Base-by-base conservation (phyloP, 2,113 vertebrate genomes). In the Menura novaehollandiae region DNA sequence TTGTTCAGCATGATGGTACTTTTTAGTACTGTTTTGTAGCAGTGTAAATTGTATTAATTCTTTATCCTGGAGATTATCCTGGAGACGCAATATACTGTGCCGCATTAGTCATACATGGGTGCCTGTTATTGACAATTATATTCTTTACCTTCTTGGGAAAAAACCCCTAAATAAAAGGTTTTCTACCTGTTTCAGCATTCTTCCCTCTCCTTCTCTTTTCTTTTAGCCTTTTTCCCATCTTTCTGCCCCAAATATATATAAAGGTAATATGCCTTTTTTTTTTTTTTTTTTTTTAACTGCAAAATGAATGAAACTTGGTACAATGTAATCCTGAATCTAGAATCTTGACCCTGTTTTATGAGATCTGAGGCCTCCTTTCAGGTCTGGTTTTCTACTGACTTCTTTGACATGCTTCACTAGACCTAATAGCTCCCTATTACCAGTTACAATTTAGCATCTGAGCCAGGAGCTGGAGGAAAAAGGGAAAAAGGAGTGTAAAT, bases 381-480 rank as follows among this genome's bases (percentile, higher is more conserved):
- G 97, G 86, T 93, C n/a, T 97, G 93, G 84, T 97, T 93, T 97
- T 93, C 96, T 95, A 86, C 96, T 94, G 97, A 96, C 96, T 93
- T 85, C 96, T 93, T 91, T 81, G 97, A 97, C 98, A 98, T 89
- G 98, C 98, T 98, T 97, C 97, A 84, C 96, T 97, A 95, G 88
- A 89, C 91, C 97, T 98, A 97, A 98, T 97, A 97, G 97, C 96
- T 98, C 94, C 97, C 97, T 97, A 97, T 98, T 98, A 98, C 98
- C 96, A 96, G 98, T 95, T 97, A 97, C 97, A 97, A 94, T 97
- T 98, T 97, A 97, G 97, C 97, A 97, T 98, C 98, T 97, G 98
- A 98, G 98, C 98, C 97, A 97, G 96, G 96, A 98, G 97, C 97
- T 95, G 94, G 95, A 88, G 52, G 91, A 97, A 98, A 97, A 96